Evolutionary conservation across 2,797 vertebrate species (phyloP), one percentile per base, ranked within the genome.

Genomic region (Lepidocolaptes lacrymiger): DNA sequence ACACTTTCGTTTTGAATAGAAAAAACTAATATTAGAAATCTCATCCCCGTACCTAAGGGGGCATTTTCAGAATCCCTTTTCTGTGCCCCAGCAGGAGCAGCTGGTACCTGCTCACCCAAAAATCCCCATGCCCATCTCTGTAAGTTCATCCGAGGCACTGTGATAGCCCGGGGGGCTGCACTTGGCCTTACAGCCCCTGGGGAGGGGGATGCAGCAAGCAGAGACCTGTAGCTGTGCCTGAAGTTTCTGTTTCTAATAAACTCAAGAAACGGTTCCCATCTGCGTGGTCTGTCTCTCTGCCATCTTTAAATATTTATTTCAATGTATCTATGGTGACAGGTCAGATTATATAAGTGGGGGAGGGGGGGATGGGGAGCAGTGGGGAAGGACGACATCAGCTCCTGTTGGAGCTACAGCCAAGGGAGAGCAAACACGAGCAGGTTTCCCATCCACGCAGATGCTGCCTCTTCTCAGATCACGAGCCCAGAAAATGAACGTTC

Each of bases 281-380:
- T 85, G 89, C 13, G 3, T 11, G 39, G 23, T 39, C 89, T 75
- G 82, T 55, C 67, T 95, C 82, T 62, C 88, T 93, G 81, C 55
- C 71, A 56, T 86, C 85, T 94, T 96, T 89, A 92, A 96, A 93
- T 95, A 97, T 96, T 97, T 97, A 96, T 95, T 51, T 82, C 63
- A 69, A 61, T 1, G n/a, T 89, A 75, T 92, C 94, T 95, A 85
- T 93, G 85, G 92, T 91, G 81, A 94, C 85, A 46, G 89, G 74
- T 85, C 69, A 77, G 64, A 58, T 96, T 96, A 84, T 88, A 37
- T 86, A 91, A 89, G 32, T 12, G 30, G 36, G 15, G 58, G 39
- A 24, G 43, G 49, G 44, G 44, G 11, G 19, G 9, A 20, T 16
- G 34, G 56, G 61, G 17, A 9, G 16, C 1, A 1, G 43, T 14